Conservation (phyloP, 2,888 invertebrate species). For the Archaeoteleia sp. region DNA sequence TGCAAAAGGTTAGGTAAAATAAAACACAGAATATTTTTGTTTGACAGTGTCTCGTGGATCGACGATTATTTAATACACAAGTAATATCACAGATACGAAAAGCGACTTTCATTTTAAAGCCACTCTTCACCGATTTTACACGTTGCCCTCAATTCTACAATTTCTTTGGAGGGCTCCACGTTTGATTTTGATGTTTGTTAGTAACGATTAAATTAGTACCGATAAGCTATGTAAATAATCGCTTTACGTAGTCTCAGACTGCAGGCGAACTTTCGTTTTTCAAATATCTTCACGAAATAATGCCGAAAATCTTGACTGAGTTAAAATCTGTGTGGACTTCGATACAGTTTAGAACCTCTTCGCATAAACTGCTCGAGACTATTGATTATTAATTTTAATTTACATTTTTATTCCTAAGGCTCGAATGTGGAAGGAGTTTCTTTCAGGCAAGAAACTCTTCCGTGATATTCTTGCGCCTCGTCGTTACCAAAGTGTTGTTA, state of each 20-base stretch:
- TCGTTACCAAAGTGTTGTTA: slow-evolving; percentile 46
- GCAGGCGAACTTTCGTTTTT: slow-evolving; percentile 11
- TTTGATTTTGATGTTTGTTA: slow-evolving; percentile 61
- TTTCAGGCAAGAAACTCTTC: slow-evolving; percentile 34
- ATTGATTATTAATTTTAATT: slow-evolving; percentile 14
- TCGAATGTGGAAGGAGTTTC: slow-evolving; percentile 25
- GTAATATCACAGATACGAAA: slow-evolving; percentile 73
- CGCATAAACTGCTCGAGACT: slow-evolving; percentile 22
- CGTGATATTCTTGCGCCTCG: slow-evolving; percentile 48
- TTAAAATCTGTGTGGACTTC: slow-evolving; percentile 2
- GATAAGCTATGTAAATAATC: slow-evolving; percentile 57
- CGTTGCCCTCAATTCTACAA: slow-evolving; percentile 54
- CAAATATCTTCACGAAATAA: slow-evolving; percentile 9
- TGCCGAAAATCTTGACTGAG: slow-evolving; percentile 16
- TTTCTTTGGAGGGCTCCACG: slow-evolving; percentile 58
- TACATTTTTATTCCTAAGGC: slow-evolving; percentile 25
- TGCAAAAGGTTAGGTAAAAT: slow-evolving; percentile 32
- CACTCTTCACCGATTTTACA: slow-evolving; percentile 62
- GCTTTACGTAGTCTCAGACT: slow-evolving; percentile 24
- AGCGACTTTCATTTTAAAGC: slow-evolving; percentile 53
- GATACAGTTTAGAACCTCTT: slow-evolving; percentile 23
- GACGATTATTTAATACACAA: slow-evolving; percentile 71
- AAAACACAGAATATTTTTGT: slow-evolving; percentile 51
- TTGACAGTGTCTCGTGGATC: slow-evolving; percentile 67
- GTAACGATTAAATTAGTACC: slow-evolving; percentile 66